A percentile compares a stretch with the other conserved stretches of the same genome.
These are phyloP conservation scores for Tetanocera ferruginea DNA, from an alignment of 2,888 invertebrate genomes.

Conservation along the genomic window DNA sequence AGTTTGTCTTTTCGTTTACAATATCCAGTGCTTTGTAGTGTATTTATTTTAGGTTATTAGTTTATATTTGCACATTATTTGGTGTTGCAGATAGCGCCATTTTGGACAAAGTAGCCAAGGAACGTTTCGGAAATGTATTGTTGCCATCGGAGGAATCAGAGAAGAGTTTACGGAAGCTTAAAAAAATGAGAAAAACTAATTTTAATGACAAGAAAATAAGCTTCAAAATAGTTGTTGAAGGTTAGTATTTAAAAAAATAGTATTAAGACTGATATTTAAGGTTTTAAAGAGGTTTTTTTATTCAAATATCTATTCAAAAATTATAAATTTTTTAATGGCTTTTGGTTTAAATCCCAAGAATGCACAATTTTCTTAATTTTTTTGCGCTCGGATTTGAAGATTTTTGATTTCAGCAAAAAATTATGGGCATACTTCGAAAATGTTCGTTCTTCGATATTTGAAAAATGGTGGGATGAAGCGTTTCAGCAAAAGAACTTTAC, in stretches of 20 bases:
- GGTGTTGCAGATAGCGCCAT: conserved; percentile 74
- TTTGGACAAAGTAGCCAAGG: conserved; percentile 83
- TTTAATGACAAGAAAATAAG: background rate
- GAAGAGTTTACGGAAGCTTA: conserved; percentile 91
- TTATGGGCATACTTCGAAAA: background rate
- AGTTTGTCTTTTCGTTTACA: conserved; percentile 30
- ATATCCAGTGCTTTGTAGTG: conserved; percentile 18
- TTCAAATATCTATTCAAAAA: no score
- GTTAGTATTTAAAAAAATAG: no score
- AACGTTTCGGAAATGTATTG: conserved; percentile 82
- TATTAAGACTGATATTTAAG: no score
- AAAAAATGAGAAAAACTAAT: conserved; percentile 30
- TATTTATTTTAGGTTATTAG: background rate
- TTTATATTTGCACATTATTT: conserved; percentile 42
- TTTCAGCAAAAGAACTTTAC: no score
- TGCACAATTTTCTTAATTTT: no score
- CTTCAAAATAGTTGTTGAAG: no score
- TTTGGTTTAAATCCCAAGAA: no score
- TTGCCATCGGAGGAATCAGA: conserved; percentile 74
- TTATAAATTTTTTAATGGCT: no score
- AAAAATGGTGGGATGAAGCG: no score
- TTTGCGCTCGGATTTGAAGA: background rate
- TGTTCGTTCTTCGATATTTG: no score
- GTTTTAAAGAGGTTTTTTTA: no score
- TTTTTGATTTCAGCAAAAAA: background rate